Conservation (phyloP, 2,888 invertebrate species). For the Macrophya alboannulata region DNA sequence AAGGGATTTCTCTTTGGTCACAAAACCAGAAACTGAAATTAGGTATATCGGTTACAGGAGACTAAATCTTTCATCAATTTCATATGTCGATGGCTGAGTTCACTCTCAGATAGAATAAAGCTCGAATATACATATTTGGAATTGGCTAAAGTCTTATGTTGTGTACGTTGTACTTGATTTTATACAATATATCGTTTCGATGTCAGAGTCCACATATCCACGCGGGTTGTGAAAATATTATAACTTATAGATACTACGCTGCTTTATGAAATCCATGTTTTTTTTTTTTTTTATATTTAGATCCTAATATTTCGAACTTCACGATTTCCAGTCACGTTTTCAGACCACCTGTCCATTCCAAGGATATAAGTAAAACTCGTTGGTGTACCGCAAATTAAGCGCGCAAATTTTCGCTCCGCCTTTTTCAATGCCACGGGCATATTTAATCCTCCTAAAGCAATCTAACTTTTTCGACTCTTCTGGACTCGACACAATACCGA, state of each 20-base stretch:
- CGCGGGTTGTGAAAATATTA: no score
- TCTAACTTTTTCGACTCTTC: conserved; percentile 27
- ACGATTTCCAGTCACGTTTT: conserved; percentile 31
- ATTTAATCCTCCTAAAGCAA: conserved; percentile 29
- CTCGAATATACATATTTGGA: no score
- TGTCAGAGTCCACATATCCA: no score
- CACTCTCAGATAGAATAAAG: no score
- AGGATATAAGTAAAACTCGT: conserved; percentile 6
- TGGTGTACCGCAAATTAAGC: conserved; percentile 31
- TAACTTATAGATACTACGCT: not conserved
- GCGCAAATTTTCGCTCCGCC: not conserved
- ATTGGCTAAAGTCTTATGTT: no score
- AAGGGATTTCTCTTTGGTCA: no score
- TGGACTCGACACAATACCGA: conserved; percentile 13
- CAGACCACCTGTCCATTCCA: conserved; percentile 18
- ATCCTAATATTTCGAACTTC: not conserved
- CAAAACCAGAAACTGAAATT: no score
- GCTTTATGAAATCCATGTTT: not conserved
- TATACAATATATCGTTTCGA: no score
- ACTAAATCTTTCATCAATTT: no score
- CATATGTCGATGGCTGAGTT: no score
- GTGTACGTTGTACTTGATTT: no score
- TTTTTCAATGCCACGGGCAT: conserved; percentile 40
- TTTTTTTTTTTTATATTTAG: not conserved
- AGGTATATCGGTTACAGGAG: no score